Base-by-base conservation (phyloP, 2,888 invertebrate genomes). In the Lacanobia oleracea region DNA sequence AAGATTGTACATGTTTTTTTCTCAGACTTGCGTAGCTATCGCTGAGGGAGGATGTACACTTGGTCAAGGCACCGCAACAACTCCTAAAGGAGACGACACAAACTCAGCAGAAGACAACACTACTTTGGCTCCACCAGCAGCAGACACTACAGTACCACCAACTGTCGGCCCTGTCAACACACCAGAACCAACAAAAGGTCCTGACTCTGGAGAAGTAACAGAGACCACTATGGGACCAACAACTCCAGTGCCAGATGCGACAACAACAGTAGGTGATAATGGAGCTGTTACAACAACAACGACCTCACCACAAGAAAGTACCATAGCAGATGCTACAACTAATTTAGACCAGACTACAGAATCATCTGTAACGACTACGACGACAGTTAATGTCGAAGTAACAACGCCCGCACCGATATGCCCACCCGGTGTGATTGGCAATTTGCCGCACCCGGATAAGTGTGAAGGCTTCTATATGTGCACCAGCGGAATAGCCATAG, bases 391-490 rank as follows among this genome's bases (percentile, higher is more conserved):
- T 6, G 40, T 8, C 1, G 56, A 75, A 51, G 57, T 18, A 0
- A 76, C 76, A 14, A 37, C 76, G 0, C n/a, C 51, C 3, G n/a
- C n/a, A 33, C 66, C 68, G 1, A 51, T 80, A n/a, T 80, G 80
- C 9, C 54, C 61, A 5, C 1, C 45, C 1, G 61, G 45, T 18
- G 18, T 10, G 0, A 21, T 67, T 2, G 80, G 70, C 3, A 67
- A 73, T 27, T 33, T 84, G 0, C 62, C 84, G 0, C 51, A 82
- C 1, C 75, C 76, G 0, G 75, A 84, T 0, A 59, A 51, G 1
- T 84, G 84, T 27, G 51, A 67, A 0, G 65, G 48, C 0, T 84
- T 82, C 66, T 84, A 70, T 33, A n/a, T 77, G n/a, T 80, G 80
- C 16, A 8, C 61, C 0, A 51, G 18, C 10, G 61, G 69, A 3